Conservation (phyloP, 2,888 invertebrate species). For the Andricus quercusramuli region DNA sequence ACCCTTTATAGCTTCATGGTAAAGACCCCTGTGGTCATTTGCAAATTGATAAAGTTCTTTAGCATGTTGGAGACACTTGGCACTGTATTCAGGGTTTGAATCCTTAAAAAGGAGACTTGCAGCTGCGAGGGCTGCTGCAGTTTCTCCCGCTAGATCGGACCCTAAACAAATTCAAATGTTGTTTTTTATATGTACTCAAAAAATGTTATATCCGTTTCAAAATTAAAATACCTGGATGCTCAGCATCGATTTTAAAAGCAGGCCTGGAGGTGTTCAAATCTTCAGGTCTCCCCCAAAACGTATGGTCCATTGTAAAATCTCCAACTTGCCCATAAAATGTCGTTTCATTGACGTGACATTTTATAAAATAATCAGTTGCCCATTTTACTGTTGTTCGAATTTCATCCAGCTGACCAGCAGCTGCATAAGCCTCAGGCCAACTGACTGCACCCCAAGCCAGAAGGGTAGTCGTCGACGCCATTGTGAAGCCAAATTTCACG, state of each 20-base stretch:
- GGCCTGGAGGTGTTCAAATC: slow-evolving; percentile 82
- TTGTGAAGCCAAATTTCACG: slow-evolving; percentile 82
- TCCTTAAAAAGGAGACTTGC: slow-evolving; percentile 80
- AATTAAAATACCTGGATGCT: slow-evolving; percentile 79
- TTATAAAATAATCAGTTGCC: slow-evolving; percentile 83
- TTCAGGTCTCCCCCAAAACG: slow-evolving; percentile 83
- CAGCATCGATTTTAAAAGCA: slow-evolving; percentile 80
- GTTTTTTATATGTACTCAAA: background rate
- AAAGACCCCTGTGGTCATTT: slow-evolving; percentile 78
- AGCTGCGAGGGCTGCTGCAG: slow-evolving; percentile 82
- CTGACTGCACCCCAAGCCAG: slow-evolving; percentile 81
- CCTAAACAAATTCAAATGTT: slow-evolving; percentile 71
- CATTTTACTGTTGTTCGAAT: slow-evolving; percentile 80
- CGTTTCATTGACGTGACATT: slow-evolving; percentile 80
- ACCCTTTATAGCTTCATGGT: slow-evolving; percentile 80
- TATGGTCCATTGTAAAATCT: slow-evolving; percentile 81
- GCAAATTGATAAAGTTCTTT: slow-evolving; percentile 80
- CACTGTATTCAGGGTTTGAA: slow-evolving; percentile 77
- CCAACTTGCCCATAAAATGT: slow-evolving; percentile 82
- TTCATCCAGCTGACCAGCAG: slow-evolving; percentile 78
- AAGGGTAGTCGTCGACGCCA: slow-evolving; percentile 81
- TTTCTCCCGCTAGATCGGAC: slow-evolving; percentile 82
- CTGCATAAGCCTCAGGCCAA: slow-evolving; percentile 79
- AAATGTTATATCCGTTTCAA: background rate
- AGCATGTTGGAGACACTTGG: slow-evolving; percentile 78